Evolutionary conservation across 2,113 vertebrate genomes (phyloP).

Genomic region (Nettapus auritus): DNA sequence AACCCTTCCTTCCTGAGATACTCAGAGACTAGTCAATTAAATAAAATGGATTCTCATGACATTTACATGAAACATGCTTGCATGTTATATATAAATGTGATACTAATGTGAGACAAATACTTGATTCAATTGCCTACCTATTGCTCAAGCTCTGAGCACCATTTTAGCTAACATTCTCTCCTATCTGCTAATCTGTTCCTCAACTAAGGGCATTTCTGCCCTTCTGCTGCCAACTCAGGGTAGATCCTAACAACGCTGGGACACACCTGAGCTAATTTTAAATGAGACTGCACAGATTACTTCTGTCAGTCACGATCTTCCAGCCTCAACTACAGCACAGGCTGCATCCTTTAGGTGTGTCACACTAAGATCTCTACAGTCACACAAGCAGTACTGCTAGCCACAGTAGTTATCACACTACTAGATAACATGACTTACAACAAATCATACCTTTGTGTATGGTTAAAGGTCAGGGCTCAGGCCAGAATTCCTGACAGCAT

Average conservation of each 20-base stretch:
- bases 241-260: not conserved
- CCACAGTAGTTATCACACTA: not conserved
- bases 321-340: not conserved
- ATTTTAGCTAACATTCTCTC: not conserved
- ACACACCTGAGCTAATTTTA: not conserved
- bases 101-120: not conserved
- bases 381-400: not conserved
- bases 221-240: not conserved
- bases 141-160: rapidly evolving
- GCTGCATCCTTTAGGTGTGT: no score
- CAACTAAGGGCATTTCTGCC: not conserved
- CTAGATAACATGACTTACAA: not conserved
- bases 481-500: not conserved
- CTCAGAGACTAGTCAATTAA: not conserved
- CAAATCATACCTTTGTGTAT: not conserved
- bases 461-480: not conserved
- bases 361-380: not conserved
- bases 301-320: not conserved
- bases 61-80: not conserved
- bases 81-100: not conserved
- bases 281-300: not conserved
- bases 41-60: not conserved
- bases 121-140: not conserved
- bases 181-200: rapidly evolving
- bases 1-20: not conserved